Evolutionary conservation across 2,888 invertebrate species (phyloP).

Genomic region (Orthosia incerta): DNA sequence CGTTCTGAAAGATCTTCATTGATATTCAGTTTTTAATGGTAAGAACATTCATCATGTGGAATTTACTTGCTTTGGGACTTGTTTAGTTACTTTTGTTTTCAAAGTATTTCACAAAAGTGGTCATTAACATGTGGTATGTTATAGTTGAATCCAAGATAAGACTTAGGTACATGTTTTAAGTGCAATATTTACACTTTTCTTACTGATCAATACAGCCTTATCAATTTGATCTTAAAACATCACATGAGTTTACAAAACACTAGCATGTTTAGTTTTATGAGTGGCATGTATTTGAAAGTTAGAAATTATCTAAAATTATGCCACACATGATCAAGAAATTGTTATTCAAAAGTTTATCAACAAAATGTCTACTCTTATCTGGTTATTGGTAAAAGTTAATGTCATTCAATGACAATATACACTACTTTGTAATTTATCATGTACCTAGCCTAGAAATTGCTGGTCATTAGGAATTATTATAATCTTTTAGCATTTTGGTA

Average conservation of each 20-base stretch:
- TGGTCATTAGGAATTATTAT: constrained; percentile 4
- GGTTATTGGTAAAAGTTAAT: constrained; percentile 29
- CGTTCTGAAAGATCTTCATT: constrained; percentile 90
- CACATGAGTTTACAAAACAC: not conserved
- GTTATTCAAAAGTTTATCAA: constrained; percentile 29
- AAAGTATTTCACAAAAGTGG: constrained; percentile 11
- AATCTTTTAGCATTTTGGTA: not conserved
- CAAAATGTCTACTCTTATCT: constrained; percentile 32
- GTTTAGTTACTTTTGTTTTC: not conserved
- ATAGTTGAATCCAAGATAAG: not conserved
- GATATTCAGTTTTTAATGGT: constrained; percentile 84
- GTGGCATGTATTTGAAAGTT: not conserved
- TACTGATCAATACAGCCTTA: not conserved
- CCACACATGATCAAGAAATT: not conserved
- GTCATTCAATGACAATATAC: constrained; percentile 48
- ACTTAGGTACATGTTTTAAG: not conserved
- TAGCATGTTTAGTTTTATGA: not conserved
- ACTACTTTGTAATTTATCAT: constrained; percentile 32
- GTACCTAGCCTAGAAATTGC: constrained; percentile 1
- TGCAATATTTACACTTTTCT: not conserved
- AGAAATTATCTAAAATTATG: not conserved
- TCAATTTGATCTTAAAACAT: not conserved
- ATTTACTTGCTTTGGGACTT: not conserved
- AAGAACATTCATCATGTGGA: constrained; percentile 90
- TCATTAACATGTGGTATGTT: constrained; percentile 13